A percentile compares a stretch with the other conserved stretches of the same genome.
Conservation (phyloP, 2,797 vertebrate genomes). For the Xiphophorus birchmanni region DNA sequence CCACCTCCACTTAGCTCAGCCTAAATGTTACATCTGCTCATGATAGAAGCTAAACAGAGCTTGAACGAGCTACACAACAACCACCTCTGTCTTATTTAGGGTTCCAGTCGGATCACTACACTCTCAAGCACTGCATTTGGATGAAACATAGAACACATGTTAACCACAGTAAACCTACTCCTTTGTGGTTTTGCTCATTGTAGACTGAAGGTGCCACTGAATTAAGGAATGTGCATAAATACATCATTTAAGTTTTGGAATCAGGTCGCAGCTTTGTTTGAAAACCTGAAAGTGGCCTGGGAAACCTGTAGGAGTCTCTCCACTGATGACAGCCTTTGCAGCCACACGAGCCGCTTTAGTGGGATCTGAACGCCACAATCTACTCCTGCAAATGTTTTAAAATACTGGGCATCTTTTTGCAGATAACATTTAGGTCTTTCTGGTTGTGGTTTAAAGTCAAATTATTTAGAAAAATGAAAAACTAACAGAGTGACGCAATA, state of each 20-base stretch:
- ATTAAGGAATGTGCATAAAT: constrained; percentile 3
- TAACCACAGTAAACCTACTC: background rate
- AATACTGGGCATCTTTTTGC: constrained; percentile 4
- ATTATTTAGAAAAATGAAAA: background rate
- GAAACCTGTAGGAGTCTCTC: background rate
- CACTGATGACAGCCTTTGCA: constrained; percentile 7
- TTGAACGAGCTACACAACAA: constrained; percentile 7
- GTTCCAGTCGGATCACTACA: constrained; percentile 25
- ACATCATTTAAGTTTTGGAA: constrained; percentile 5
- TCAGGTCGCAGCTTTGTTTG: background rate
- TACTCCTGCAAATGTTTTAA: constrained; percentile 11
- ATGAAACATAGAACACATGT: constrained; percentile 14
- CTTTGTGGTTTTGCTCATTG: constrained; percentile 23
- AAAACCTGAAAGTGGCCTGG: background rate
- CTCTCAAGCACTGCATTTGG: constrained; percentile 8
- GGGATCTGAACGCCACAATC: constrained; percentile 19
- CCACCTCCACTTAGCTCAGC: background rate
- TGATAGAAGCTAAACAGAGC: background rate
- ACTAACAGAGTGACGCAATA: background rate
- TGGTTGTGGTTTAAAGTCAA: constrained; percentile 12
- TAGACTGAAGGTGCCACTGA: background rate
- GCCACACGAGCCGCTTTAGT: constrained; percentile 1
- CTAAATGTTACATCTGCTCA: background rate
- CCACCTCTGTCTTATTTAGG: constrained; percentile 24
- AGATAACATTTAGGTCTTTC: constrained; percentile 26